Evolutionary conservation across 2,888 invertebrate species (phyloP), one percentile per base, ranked within the genome.

Genomic region (Clanis bilineata): DNA sequence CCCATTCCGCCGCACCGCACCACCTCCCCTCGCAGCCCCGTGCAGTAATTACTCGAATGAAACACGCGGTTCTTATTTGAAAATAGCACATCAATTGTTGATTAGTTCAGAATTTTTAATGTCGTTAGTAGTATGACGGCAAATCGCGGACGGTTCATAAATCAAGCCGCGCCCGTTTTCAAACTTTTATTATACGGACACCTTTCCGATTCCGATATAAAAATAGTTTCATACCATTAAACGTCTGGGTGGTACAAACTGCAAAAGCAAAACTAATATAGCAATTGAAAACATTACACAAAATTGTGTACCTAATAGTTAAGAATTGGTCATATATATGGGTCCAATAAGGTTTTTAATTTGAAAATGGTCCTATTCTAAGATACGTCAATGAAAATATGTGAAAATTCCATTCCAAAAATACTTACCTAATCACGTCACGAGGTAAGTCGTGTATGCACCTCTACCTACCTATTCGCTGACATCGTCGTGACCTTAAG

Each of bases 71-170:
- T 69, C 71, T 78, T 77, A 77, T 78, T 79, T 77, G 70, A 77
- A 76, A 77, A 79, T 77, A 74, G 71, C 72, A 72, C 71, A 73
- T 70, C 72, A 69, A 76, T 74, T 70, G 68, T 74, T 73, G 71
- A 78, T 79, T 75, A 71, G 70, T 73, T 70, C 61, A 22, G 45
- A 56, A 54, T 69, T 70, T 72, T 68, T 63, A 67, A 65, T 68
- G 64, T 64, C 64, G 18, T 57, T 41, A 39, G 10, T 57, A 56
- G 10, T 39, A 45, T 38, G 58, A 44, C 54, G 54, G 51, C 51
- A 51, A 51, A 51, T 51, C 51, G 32, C 18, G 10, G 32, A 18
- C 18, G 10, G 18, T 32, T 10, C 28, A 51, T 51, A 51, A 51
- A 51, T 51, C 28, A 51, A 51, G 18, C 32, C 61, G 60, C 62